phyloP scores from a whole-genome alignment of 2,113 vertebrate genomes.

The Aspiorhynchus laticeps region DNA sequence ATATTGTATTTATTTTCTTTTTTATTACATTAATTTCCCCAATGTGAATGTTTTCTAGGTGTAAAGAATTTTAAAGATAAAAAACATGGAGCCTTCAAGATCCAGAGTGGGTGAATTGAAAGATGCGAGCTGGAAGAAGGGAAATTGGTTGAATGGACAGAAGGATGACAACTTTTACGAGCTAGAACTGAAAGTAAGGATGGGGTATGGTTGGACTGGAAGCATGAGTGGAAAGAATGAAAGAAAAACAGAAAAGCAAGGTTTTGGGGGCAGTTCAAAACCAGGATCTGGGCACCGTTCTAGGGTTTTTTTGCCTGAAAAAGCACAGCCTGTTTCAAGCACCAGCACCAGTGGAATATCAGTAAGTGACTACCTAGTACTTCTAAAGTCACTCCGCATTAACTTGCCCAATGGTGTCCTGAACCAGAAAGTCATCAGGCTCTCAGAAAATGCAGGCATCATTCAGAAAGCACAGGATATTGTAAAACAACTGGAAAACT shows the following conservation, averaged over 20 bases:
- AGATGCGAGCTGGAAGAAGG: neutral
- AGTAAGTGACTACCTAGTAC: conserved; percentile 40
- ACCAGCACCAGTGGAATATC: neutral
- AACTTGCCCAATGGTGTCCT: conserved; percentile 48
- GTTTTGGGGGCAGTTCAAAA: neutral
- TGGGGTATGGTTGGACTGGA: neutral
- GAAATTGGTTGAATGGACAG: neutral
- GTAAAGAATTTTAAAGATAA: neutral
- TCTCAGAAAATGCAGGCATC: conserved; percentile 14
- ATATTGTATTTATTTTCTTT: no score
- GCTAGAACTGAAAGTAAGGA: conserved; percentile 12
- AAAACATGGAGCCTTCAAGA: neutral
- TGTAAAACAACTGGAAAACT: conserved; percentile 34
- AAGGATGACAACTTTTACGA: neutral
- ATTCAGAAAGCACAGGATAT: conserved; percentile 44
- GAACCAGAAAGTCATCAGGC: conserved; percentile 9
- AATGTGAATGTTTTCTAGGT: neutral
- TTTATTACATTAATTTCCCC: neutral
- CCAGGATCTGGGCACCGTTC: neutral
- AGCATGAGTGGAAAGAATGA: neutral
- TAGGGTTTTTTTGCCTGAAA: neutral
- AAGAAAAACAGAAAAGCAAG: neutral
- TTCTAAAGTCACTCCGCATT: conserved; percentile 44
- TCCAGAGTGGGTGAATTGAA: neutral
- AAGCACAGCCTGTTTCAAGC: neutral